These are phyloP conservation scores for Muschampia plurimacula DNA, from an alignment of 2,888 invertebrate species.

Conservation along the genomic window DNA sequence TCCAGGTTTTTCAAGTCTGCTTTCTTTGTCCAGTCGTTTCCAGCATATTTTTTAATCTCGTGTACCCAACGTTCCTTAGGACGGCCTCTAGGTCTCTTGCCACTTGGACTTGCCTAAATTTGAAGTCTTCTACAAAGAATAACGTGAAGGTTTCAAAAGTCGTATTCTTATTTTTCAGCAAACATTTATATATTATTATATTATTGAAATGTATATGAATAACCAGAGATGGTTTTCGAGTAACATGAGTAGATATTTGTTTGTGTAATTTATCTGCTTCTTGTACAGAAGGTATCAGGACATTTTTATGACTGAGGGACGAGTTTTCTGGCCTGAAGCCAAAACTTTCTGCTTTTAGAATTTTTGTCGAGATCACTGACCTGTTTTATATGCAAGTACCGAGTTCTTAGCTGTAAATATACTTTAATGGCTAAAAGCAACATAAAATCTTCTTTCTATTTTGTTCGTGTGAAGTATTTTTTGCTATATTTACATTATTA, in stretches of 20 bases:
- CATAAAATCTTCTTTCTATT: constrained; percentile 21
- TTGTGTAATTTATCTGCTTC: constrained; percentile 5
- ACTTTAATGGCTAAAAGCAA: constrained; percentile 22
- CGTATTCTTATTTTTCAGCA: neutral
- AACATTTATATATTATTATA: constrained; percentile 15
- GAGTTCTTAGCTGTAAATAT: constrained; percentile 33
- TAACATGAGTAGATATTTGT: constrained; percentile 14
- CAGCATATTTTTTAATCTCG: too few relatives aligned
- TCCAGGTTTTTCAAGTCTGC: too few relatives aligned
- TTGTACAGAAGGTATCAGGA: constrained; percentile 17
- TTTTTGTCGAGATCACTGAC: constrained; percentile 30
- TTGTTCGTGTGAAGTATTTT: neutral
- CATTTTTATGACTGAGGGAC: constrained; percentile 31
- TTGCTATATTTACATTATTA: neutral
- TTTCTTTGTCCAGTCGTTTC: too few relatives aligned
- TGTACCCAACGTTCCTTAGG: too few relatives aligned
- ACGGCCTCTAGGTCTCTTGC: too few relatives aligned
- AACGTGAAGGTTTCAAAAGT: too few relatives aligned
- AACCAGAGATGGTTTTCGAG: neutral
- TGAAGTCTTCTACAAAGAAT: too few relatives aligned
- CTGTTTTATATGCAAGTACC: constrained; percentile 31
- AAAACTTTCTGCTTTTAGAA: constrained; percentile 34
- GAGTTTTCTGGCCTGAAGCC: constrained; percentile 28
- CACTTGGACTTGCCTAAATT: too few relatives aligned
- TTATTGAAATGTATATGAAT: neutral